These are phyloP conservation scores for Stictocephala bisonia DNA, from an alignment of 2,888 invertebrate genomes.

Conservation along the genomic window DNA sequence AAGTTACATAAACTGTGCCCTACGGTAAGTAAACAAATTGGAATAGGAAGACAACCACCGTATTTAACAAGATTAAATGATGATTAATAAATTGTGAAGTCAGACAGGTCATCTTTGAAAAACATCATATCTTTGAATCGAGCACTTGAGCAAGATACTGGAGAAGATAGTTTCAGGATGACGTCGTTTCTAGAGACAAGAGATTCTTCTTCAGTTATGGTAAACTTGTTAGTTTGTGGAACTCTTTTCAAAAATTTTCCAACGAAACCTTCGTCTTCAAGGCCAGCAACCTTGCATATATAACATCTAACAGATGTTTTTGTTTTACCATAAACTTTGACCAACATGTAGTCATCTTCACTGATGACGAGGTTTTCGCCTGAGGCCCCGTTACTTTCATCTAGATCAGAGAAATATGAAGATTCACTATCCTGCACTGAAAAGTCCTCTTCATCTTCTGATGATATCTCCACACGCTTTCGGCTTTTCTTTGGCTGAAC, in stretches of 20 bases:
- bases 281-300: slow-evolving; percentile 27
- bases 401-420: slow-evolving; percentile 35
- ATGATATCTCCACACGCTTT: slow-evolving; percentile 39
- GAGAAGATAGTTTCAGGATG: slow-evolving; percentile 45
- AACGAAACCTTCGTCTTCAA: slow-evolving; percentile 43
- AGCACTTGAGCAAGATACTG: slow-evolving; percentile 44
- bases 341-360: slow-evolving; percentile 42
- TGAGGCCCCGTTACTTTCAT: slow-evolving; percentile 39
- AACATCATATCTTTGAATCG: slow-evolving; percentile 47
- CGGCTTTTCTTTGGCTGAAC: slow-evolving; percentile 39
- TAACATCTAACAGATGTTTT: slow-evolving; percentile 40
- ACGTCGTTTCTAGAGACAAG: slow-evolving; percentile 30
- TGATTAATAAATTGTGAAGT: slow-evolving; percentile 46
- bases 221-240: slow-evolving; percentile 42
- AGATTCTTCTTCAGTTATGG: slow-evolving; percentile 40
- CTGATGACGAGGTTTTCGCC: slow-evolving; percentile 40
- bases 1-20: slow-evolving; percentile 41
- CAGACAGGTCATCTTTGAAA: slow-evolving; percentile 49
- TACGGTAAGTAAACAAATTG: slow-evolving; percentile 32
- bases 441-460: slow-evolving; percentile 44
- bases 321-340: slow-evolving; percentile 37
- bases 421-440: slow-evolving; percentile 42
- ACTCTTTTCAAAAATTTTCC: slow-evolving; percentile 41
- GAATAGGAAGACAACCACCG: slow-evolving; percentile 19
- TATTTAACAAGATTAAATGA: slow-evolving; percentile 26